These are phyloP conservation scores for Tinamus guttatus DNA, from an alignment of 2,113 vertebrate genomes.

Conservation along the genomic window DNA sequence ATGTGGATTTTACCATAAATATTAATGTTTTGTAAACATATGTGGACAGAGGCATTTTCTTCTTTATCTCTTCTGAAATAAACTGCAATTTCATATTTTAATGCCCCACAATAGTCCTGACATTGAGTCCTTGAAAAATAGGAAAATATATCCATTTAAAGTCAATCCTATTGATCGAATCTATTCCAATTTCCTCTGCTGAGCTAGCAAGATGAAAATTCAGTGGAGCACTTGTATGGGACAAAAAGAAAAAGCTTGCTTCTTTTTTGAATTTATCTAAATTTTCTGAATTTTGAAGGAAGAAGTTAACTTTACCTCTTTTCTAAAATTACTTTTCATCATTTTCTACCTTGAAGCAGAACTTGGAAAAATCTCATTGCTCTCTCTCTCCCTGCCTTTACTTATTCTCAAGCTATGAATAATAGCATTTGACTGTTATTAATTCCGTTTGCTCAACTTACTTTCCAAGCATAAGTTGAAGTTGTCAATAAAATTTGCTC, in stretches of 20 bases:
- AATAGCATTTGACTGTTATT: not conserved
- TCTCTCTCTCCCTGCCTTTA: not conserved
- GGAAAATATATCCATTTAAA: not conserved
- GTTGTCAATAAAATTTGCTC: not conserved
- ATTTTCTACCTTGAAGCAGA: not conserved
- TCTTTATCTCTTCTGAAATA: not conserved
- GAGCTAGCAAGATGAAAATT: not conserved
- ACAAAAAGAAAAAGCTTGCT: not conserved
- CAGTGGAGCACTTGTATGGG: not conserved
- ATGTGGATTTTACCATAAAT: not conserved
- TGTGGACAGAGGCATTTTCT: not conserved
- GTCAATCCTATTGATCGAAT: not conserved
- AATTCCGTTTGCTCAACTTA: not conserved
- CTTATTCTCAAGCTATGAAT: not conserved
- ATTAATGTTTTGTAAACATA: not conserved
- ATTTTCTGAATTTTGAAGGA: not conserved
- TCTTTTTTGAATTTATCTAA: not conserved
- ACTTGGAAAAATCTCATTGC: not conserved
- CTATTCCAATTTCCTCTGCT: not conserved
- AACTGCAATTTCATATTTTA: not conserved
- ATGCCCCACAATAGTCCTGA: not conserved
- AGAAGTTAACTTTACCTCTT: not conserved
- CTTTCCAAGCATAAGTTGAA: not conserved
- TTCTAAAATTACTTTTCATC: not conserved
- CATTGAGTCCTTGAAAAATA: not conserved